Evolutionary conservation across 1,140 invertebrate genomes (phyloP).

Genomic region (Drosophila seguyi): DNA sequence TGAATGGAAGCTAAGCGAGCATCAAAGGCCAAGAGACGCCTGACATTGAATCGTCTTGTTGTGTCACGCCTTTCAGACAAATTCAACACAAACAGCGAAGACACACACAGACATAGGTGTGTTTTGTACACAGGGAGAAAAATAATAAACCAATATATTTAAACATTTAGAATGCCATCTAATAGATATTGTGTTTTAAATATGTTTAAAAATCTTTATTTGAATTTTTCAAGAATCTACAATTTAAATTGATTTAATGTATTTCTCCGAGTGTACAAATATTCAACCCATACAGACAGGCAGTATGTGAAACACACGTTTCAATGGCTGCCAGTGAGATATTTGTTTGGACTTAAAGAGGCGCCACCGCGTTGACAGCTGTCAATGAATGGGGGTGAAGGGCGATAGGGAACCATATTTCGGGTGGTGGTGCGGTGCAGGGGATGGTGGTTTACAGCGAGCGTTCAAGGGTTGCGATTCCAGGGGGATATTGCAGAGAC

Average conservation of each 20-base stretch:
- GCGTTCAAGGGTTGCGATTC: conserved; percentile 1
- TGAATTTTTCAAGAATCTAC: too few relatives aligned
- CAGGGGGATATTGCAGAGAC: conserved; percentile 14
- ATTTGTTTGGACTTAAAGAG: conserved; percentile 52
- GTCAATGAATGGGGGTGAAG: conserved; percentile 48
- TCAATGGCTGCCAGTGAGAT: conserved; percentile 41
- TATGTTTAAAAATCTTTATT: too few relatives aligned
- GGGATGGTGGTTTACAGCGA: neutral
- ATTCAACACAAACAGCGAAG: conserved; percentile 1
- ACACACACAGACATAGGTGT: neutral
- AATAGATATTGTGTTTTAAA: too few relatives aligned
- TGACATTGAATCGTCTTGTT: conserved; percentile 73
- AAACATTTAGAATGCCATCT: too few relatives aligned
- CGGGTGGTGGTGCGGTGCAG: neutral
- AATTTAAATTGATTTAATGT: too few relatives aligned
- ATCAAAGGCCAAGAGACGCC: conserved; percentile 54
- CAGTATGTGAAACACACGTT: conserved; percentile 16
- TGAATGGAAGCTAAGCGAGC: conserved; percentile 77
- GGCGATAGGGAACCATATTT: conserved; percentile 32
- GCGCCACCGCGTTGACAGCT: conserved; percentile 67
- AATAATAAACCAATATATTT: too few relatives aligned
- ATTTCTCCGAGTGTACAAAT: conserved; percentile 3
- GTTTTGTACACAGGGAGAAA: neutral
- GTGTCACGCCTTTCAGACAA: conserved; percentile 58
- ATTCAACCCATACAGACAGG: conserved; percentile 6